These are phyloP conservation scores for Pantala flavescens DNA, from an alignment of 1,140 invertebrate species.

Conservation along the genomic window DNA sequence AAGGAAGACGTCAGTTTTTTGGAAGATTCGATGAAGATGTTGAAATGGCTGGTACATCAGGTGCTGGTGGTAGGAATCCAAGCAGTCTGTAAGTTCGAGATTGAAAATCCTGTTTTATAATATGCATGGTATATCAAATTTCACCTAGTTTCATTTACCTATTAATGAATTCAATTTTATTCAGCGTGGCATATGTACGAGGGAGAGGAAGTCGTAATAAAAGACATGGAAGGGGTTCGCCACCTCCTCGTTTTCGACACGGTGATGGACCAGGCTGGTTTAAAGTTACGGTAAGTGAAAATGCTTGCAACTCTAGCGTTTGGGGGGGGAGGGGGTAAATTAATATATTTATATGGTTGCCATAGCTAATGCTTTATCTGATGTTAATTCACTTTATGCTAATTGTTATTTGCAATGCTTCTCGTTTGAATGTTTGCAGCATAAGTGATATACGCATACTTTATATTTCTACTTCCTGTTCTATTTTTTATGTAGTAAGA, in stretches of 20 bases:
- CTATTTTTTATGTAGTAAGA: too few relatives aligned
- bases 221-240: conserved; percentile 34
- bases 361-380: too few relatives aligned
- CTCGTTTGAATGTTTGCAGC: too few relatives aligned
- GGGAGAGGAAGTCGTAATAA: conserved; percentile 29
- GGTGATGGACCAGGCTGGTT: conserved; percentile 40
- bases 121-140: not conserved
- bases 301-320: too few relatives aligned
- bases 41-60: conserved; percentile 35
- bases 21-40: conserved; percentile 42
- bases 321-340: too few relatives aligned
- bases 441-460: too few relatives aligned
- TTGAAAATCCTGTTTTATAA: conserved; percentile 29
- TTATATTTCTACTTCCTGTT: too few relatives aligned
- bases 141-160: too few relatives aligned
- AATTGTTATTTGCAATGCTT: too few relatives aligned
- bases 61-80: conserved; percentile 27
- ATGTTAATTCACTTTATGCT: too few relatives aligned
- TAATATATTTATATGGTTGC: too few relatives aligned
- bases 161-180: not conserved
- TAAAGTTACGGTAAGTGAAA: conserved; percentile 41
- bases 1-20: conserved; percentile 34
- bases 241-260: conserved; percentile 31
- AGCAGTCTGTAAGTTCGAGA: conserved; percentile 23
- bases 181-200: not conserved